Percentiles rank a stretch among this genome's conserved stretches.
Evolutionary conservation across 2,888 invertebrate genomes (phyloP).

Genomic region (Rhyacophila evoluta): DNA sequence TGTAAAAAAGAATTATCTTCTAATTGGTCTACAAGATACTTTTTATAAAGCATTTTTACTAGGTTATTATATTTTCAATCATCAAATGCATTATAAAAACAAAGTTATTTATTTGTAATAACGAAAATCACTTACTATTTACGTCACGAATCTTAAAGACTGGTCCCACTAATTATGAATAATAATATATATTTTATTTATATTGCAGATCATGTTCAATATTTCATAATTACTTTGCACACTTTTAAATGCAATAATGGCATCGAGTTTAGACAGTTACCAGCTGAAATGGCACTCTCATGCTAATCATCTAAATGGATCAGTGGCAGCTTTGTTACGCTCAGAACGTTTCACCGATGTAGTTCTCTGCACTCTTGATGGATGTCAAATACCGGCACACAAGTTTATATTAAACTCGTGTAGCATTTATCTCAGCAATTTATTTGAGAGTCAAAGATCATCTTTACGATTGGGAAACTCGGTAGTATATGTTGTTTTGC

Average conservation of each 20-base stretch:
- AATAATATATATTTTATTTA: no score
- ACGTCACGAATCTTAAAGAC: no score
- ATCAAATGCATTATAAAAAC: no score
- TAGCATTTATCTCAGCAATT: conserved; percentile 69
- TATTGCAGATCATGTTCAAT: no score
- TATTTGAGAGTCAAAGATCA: conserved; percentile 68
- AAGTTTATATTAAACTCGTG: conserved; percentile 87
- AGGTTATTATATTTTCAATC: no score
- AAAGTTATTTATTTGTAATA: no score
- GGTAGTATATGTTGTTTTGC: conserved; percentile 78
- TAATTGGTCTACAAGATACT: no score
- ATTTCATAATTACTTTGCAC: no score
- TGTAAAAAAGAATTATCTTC: no score
- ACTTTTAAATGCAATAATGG: neutral
- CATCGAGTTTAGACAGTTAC: conserved; percentile 77
- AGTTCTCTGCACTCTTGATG: conserved; percentile 81
- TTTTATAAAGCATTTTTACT: no score
- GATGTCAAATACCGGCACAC: conserved; percentile 86
- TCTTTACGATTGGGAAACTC: conserved; percentile 67
- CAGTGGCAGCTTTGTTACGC: conserved; percentile 81
- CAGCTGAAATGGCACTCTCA: conserved; percentile 92
- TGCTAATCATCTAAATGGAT: conserved; percentile 83
- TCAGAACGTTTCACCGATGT: conserved; percentile 88
- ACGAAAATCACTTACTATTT: no score
- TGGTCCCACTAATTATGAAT: no score